Evolutionary conservation across 2,797 vertebrate species (phyloP), one percentile per base, ranked within the genome.

Genomic region (Gallirallus australis): DNA sequence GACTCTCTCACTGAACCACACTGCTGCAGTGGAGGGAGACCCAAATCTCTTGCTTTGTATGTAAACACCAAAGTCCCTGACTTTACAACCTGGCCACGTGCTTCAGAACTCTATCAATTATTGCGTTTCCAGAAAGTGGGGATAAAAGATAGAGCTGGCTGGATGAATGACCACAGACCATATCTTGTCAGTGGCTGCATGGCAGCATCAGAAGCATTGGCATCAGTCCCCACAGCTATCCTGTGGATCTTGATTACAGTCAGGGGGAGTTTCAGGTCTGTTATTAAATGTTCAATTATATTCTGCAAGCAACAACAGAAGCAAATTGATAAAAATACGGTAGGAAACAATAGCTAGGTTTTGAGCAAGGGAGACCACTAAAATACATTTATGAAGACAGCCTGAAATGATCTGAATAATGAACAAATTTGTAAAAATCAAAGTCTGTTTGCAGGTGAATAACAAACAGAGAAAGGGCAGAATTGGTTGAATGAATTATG

Each of bases 391-490:
- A 16, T 71, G 60, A 84, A 86, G 73, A 82, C 16, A 91, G 45
- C 19, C 63, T 80, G 77, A 48, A 94, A 83, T 90, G 63, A 96
- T 86, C 63, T 93, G 93, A 96, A 86, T 95, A 96, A 94, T 73
- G 77, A 94, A 90, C 56, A 94, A 82, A 93, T 89, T 85, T 94
- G 45, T 89, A 90, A 93, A 93, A 95, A 92, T 95, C 82, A 80
- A 94, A 93, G 70, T 88, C 91, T 97, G 52, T 95, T 90, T 93
- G 91, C 18, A 12, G 82, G 82, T 93, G 91, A 96, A 83, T 94
- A 94, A 90, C 80, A 94, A 96, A 88, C 66, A 94, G 80, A 94
- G 45, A 86, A 93, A 82, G 75, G 82, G 81, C 87, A 96, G 68
- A 83, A 89, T 35, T 90, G 68, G 68, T 52, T 90, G 75, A 77